A percentile compares a stretch with the other conserved stretches of the same genome.
phyloP scores from a whole-genome alignment of 2,113 vertebrate genomes.

The Lepus europaeus region DNA sequence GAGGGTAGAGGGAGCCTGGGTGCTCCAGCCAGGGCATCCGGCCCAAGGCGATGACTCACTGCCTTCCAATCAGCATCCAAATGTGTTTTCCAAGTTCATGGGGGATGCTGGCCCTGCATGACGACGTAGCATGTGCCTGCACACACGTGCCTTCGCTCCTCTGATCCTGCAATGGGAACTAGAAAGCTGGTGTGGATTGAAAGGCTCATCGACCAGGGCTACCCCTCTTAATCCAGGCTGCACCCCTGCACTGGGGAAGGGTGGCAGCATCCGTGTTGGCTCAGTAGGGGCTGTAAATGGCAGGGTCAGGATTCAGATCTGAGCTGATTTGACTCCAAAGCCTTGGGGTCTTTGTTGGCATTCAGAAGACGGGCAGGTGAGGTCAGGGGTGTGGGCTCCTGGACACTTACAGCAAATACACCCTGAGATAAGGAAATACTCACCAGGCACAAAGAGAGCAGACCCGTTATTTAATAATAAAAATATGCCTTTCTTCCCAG shows the following conservation, averaged over 20 bases:
- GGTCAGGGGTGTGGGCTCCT: neutral
- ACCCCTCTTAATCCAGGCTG: neutral
- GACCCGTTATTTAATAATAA: neutral
- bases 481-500: neutral
- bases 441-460: neutral
- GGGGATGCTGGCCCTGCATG: neutral
- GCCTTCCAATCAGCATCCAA: constrained; percentile 1
- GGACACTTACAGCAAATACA: neutral
- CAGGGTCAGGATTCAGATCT: neutral
- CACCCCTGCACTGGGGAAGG: neutral
- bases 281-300: neutral
- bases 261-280: neutral
- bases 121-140: neutral
- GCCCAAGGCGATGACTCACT: neutral
- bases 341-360: neutral
- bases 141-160: neutral
- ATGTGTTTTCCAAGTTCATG: neutral
- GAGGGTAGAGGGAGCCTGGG: neutral
- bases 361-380: neutral
- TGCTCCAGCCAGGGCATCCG: constrained; percentile 11
- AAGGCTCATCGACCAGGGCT: neutral
- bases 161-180: neutral
- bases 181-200: neutral
- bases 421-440: neutral
- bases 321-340: neutral